Base-by-base conservation (phyloP, 2,113 vertebrate species). In the Platysternon megacephalum region DNA sequence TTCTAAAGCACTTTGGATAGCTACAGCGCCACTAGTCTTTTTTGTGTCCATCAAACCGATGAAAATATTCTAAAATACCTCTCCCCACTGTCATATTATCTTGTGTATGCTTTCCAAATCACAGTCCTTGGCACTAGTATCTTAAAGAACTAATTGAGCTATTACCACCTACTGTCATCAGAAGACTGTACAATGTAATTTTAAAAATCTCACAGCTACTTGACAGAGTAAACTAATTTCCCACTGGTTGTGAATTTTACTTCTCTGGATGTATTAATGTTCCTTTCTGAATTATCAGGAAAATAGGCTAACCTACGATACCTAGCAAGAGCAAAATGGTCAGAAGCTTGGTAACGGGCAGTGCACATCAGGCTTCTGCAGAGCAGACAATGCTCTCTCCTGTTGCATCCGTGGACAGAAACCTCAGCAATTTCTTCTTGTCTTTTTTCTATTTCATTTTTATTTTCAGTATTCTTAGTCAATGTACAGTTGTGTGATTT, bases 161-260 rank as follows among this genome's bases (percentile, higher is more conserved):
- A 49, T 48, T 90, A 6, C n/a, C 85, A 74, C 82, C 85, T 93
- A 61, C 91, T 96, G 93, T 93, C 91, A 93, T 87, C 19, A 11
- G 82, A 88, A 55, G 74, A 81, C 85, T 82, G 3, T 86, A 74
- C 87, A 92, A 51, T 88, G 72, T 84, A 76, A 80, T 93, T 94
- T 91, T 55, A 93, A 84, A 82, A 56, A 56, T 80, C 55, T 85
- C 74, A 78, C 6, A 14, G 42, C 74, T 78, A 16, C 87, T 39
- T 92, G 52, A 22, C 52, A 53, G 52, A 53, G 21, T 53, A 22
- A 53, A 53, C 21, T 21, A 22, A 0, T 11, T 72, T 92, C 95
- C 95, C 93, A 86, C 83, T 85, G 51, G 74, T 91, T 94, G 80
- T 61, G 51, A 61, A 22, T 93, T 92, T 83, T 91, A 93, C 83